Percentiles rank a stretch among this genome's conserved stretches.
Conservation (phyloP, 2,113 vertebrate species). For the Zosterops borbonicus region DNA sequence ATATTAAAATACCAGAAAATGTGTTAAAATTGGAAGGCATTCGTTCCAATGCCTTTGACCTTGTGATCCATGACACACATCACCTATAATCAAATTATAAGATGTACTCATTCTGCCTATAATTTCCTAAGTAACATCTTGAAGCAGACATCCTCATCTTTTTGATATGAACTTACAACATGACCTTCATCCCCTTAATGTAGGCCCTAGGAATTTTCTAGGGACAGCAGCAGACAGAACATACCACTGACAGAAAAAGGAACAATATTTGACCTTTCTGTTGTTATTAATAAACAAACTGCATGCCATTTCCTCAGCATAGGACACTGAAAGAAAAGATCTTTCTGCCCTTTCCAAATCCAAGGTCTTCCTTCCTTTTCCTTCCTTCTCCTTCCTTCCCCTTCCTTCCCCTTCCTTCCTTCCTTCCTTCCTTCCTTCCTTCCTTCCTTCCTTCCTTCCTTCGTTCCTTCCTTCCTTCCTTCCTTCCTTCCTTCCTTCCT, state of each 20-base stretch:
- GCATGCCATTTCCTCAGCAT: neutral
- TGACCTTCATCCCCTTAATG: neutral
- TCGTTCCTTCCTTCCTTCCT: neutral
- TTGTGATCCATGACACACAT: neutral
- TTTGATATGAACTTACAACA: neutral
- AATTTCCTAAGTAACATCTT: neutral
- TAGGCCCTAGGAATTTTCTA: neutral
- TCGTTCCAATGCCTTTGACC: neutral
- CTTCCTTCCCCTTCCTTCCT: no score
- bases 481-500: no score
- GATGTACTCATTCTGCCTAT: neutral
- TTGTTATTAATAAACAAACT: slow-evolving; percentile 6
- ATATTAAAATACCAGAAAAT: neutral
- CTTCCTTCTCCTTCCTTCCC: no score
- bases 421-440: neutral
- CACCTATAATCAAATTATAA: neutral
- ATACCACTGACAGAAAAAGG: neutral
- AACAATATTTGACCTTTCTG: neutral
- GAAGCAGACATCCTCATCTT: neutral
- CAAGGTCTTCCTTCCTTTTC: neutral
- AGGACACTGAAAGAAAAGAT: neutral
- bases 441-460: no score
- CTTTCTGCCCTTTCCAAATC: neutral
- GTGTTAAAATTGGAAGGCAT: neutral
- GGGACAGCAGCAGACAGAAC: neutral